Percentiles rank a stretch among this genome's conserved stretches.
These are phyloP conservation scores for Chaetogeoica ovagalla DNA, from an alignment of 2,888 invertebrate species.

Conservation along the genomic window DNA sequence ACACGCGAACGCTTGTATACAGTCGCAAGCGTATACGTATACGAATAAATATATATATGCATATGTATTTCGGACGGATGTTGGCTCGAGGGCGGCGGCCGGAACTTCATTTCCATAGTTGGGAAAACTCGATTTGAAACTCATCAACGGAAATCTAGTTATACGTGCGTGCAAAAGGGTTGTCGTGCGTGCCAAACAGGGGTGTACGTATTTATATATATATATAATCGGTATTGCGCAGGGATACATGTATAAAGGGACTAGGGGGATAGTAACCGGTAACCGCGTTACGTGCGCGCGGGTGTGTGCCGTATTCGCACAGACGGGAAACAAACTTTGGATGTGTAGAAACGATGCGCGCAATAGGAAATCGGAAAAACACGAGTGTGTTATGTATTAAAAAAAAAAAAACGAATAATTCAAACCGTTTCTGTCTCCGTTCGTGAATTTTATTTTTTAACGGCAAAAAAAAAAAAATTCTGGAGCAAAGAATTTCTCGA, in stretches of 20 bases:
- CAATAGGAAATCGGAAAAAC: conserved; percentile 10
- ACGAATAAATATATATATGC: not conserved
- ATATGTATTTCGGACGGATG: conserved; percentile 43
- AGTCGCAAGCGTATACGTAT: no score
- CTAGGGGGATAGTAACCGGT: conserved; percentile 33
- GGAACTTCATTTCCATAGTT: conserved; percentile 53
- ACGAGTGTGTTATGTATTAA: not conserved
- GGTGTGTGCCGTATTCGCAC: not conserved
- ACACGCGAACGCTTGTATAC: conserved; percentile 34
- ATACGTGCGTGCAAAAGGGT: conserved; percentile 51
- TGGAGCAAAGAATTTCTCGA: no score
- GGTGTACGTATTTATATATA: not conserved
- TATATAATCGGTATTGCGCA: conserved; percentile 7
- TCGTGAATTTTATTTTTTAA: no score
- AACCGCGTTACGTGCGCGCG: conserved; percentile 29
- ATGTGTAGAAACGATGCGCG: conserved; percentile 8
- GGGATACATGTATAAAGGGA: not conserved
- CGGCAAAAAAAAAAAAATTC: no score
- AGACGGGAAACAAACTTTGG: conserved; percentile 43
- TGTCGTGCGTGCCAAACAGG: conserved; percentile 44
- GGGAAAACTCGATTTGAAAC: conserved; percentile 55
- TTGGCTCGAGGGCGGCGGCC: conserved; percentile 38
- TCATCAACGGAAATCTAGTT: conserved; percentile 55
- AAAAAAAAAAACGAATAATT: not conserved
- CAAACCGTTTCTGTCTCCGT: no score